Base-by-base conservation (phyloP, 1,140 invertebrate genomes). In the Papilio helenus region DNA sequence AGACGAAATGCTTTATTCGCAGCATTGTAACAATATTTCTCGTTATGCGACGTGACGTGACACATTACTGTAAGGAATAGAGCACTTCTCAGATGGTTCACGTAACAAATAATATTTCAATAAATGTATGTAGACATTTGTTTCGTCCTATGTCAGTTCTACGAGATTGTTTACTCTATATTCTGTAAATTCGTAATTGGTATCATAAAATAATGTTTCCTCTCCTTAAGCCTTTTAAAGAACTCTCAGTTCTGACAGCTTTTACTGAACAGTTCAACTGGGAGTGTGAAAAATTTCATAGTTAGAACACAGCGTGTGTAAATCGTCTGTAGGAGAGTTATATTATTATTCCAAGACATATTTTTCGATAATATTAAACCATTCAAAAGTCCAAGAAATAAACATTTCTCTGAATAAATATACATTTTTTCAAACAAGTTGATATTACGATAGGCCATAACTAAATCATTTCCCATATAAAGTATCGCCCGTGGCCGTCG, bases 1-100 rank as follows among this genome's bases (percentile, higher is more conserved):
- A 74, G 44, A 74, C 42, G 72, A 49, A 49, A 74, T 74, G n/a
- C 72, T 74, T 74, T 74, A 74, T 74, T 74, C 72, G 20, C 8
- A 20, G 72, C 20, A 74, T 49, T 74, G 39, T 74, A 51, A 74
- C 72, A 49, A 74, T 74, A 44, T 74, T 74, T 74, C 72, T 44
- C 39, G 72, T 74, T 74, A 72, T 49, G 72, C 20, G 72, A 74
- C 20, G 23, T 23, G 42, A 74, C 39, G 72, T 74, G 72, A 74
- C 44, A 74, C 23, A 4, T 74, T 51, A 46, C 42, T 23, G 10
- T 74, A 49, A 74, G 20, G 72, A 23, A 23, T 39, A 20, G 72
- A 44, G 39, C 44, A 26, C 20, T 9, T 9, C 72, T 49, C 39
- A 72, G 39, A 39, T 49, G 44, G 44, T 18, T 29, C 42, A 23